phyloP scores from a whole-genome alignment of 2,888 invertebrate genomes.

The Yponomeuta malinellus region DNA sequence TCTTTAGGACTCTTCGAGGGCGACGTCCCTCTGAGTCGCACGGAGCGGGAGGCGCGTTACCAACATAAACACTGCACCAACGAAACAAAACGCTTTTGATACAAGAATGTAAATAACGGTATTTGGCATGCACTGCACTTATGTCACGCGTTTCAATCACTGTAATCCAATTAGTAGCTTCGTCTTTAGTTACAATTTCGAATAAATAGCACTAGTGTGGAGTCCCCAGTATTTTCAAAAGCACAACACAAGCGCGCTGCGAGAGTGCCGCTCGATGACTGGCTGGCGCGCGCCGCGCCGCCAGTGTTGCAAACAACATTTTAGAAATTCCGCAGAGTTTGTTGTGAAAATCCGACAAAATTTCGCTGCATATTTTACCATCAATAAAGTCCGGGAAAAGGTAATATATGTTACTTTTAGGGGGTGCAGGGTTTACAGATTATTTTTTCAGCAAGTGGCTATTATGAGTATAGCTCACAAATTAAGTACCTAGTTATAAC shows the following conservation, averaged over 20 bases:
- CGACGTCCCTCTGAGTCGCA: conserved; percentile 68
- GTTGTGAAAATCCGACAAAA: conserved; percentile 35
- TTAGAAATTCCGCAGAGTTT: neutral
- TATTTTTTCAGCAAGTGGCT: no score
- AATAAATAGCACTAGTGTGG: neutral
- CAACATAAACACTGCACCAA: conserved; percentile 74
- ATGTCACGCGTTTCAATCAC: conserved; percentile 50
- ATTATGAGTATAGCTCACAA: no score
- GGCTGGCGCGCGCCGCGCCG: conserved; percentile 30
- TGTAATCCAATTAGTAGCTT: conserved; percentile 61
- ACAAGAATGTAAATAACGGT: conserved; percentile 10
- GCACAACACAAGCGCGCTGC: conserved; percentile 28
- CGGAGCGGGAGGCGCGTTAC: conserved; percentile 60
- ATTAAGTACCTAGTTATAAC: no score
- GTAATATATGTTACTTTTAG: no score
- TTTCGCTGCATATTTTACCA: no score
- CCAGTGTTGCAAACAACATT: neutral
- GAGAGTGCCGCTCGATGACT: conserved; percentile 67
- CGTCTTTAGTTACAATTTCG: conserved; percentile 59
- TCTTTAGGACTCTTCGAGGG: conserved; percentile 64
- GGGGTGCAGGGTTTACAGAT: no score
- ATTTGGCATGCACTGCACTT: conserved; percentile 44
- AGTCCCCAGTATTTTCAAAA: conserved; percentile 12
- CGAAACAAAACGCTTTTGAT: conserved; percentile 35
- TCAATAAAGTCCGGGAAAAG: no score